Conservation (phyloP, 30 jellyfish, hydroid and myxozoan species). For the Turritopsis dohrnii region DNA sequence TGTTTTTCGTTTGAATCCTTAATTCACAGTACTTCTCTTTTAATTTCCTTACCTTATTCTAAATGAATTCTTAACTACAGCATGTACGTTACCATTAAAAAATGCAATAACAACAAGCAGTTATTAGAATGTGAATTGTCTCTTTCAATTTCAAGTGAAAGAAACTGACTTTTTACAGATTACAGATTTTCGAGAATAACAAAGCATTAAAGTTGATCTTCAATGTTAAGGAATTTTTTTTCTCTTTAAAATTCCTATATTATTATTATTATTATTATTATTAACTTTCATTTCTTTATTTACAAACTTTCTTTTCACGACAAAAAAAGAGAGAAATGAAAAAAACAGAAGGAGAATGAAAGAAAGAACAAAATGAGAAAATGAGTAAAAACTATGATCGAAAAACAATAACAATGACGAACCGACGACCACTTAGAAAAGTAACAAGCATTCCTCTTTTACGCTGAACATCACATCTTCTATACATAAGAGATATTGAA, state of each 20-base stretch:
- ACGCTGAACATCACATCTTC: background rate
- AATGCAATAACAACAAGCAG: background rate
- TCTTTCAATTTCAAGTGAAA: background rate
- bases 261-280: no score
- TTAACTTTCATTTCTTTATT: background rate
- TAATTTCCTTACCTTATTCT: background rate
- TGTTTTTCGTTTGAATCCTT: background rate
- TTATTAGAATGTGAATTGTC: background rate
- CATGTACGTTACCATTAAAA: background rate
- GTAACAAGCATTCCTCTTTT: background rate
- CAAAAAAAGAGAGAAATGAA: background rate
- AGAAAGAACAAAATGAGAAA: background rate
- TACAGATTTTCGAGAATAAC: background rate
- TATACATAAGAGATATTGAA: background rate
- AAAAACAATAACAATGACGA: background rate
- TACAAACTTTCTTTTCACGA: background rate
- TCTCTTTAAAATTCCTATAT: background rate
- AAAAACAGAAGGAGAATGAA: background rate
- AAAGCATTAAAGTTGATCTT: background rate
- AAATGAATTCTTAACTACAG: background rate
- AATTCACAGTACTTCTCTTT: background rate
- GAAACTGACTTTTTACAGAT: background rate
- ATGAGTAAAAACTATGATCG: background rate
- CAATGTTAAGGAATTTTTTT: background rate
- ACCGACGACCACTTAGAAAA: background rate